Conservation (phyloP, 2,113 vertebrate species). For the Petroica traversi region DNA sequence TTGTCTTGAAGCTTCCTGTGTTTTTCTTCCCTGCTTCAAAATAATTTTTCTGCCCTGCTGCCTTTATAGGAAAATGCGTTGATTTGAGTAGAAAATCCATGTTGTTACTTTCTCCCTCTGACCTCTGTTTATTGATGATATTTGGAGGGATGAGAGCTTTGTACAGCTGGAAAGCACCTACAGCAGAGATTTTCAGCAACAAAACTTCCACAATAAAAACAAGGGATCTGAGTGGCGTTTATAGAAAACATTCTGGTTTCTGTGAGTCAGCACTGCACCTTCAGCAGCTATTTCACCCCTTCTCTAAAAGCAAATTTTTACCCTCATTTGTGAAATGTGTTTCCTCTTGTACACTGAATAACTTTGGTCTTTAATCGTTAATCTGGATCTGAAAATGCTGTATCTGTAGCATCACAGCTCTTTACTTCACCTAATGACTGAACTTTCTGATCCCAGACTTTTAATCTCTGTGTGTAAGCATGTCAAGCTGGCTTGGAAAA, state of each 20-base stretch:
- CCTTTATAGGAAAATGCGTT: background rate
- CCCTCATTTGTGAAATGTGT: background rate
- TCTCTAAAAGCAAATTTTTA: background rate
- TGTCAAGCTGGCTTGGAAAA: background rate
- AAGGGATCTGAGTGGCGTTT: background rate
- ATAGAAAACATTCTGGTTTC: background rate
- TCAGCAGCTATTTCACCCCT: background rate
- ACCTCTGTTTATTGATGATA: background rate
- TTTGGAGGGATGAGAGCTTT: background rate
- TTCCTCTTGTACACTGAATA: background rate
- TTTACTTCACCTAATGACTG: background rate
- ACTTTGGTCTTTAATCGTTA: background rate
- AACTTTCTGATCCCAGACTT: background rate
- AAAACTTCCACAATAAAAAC: background rate
- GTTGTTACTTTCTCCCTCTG: background rate
- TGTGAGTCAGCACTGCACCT: background rate
- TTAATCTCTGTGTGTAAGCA: background rate
- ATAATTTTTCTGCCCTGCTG: background rate
- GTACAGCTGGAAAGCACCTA: background rate
- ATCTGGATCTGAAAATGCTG: background rate
- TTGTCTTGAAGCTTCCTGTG: background rate
- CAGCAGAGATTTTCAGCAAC: background rate
- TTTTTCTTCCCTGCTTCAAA: background rate
- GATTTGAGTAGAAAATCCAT: background rate
- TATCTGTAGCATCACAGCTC: background rate